These are phyloP conservation scores for Aphis craccivora DNA, from an alignment of 1,140 invertebrate genomes.

Conservation along the genomic window DNA sequence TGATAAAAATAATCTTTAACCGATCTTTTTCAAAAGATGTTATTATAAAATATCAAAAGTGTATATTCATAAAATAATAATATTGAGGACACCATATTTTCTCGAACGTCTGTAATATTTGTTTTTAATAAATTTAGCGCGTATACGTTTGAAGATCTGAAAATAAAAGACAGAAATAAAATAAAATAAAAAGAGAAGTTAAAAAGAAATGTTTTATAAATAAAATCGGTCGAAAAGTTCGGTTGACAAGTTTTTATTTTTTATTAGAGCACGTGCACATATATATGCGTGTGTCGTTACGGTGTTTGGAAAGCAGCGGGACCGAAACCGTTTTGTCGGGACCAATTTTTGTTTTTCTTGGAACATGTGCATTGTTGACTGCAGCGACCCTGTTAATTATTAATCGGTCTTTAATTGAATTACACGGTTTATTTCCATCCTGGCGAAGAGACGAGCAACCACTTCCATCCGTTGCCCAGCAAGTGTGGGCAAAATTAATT, in stretches of 20 bases:
- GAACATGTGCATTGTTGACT: slow-evolving; percentile 57
- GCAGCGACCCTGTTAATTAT: slow-evolving; percentile 55
- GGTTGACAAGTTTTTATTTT: slow-evolving; percentile 49
- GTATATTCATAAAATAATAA: slow-evolving; percentile 12
- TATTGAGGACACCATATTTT: neutral
- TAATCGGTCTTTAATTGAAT: slow-evolving; percentile 58
- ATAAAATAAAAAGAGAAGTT: slow-evolving; percentile 6
- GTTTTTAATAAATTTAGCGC: slow-evolving; percentile 24
- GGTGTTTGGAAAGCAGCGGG: slow-evolving; percentile 55
- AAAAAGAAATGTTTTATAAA: slow-evolving; percentile 45
- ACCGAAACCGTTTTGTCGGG: slow-evolving; percentile 57
- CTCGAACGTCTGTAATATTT: neutral
- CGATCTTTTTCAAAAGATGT: neutral
- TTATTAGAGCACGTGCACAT: slow-evolving; percentile 47
- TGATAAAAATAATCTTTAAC: neutral
- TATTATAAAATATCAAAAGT: slow-evolving; percentile 3
- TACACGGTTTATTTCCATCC: slow-evolving; percentile 56
- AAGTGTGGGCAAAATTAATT: slow-evolving; percentile 34
- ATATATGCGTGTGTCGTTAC: neutral
- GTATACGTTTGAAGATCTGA: slow-evolving; percentile 39
- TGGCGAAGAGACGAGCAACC: neutral
- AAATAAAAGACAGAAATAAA: slow-evolving; percentile 14
- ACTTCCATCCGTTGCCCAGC: neutral
- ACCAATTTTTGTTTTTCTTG: slow-evolving; percentile 57
- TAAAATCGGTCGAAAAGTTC: slow-evolving; percentile 49